Conservation (phyloP, 2,888 invertebrate species). For the Mylabris sibirica region DNA sequence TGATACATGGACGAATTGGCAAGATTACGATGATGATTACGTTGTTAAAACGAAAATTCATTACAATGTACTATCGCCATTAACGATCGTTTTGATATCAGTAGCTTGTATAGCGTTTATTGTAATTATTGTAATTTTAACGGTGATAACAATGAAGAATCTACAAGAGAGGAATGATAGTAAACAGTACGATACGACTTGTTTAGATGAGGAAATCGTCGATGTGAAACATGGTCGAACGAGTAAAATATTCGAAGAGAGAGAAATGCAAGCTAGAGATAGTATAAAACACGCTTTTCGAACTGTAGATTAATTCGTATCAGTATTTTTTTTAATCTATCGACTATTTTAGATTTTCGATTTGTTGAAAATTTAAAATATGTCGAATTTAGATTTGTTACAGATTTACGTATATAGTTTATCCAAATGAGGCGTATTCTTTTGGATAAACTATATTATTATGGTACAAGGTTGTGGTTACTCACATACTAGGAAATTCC, state of each 20-base stretch:
- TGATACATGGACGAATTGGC: constrained; percentile 68
- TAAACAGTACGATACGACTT: constrained; percentile 9
- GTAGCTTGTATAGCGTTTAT: constrained; percentile 51
- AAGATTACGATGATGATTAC: constrained; percentile 62
- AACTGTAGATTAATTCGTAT: constrained; percentile 37
- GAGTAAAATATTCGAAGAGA: constrained; percentile 45
- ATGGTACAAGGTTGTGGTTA: too few species aligned
- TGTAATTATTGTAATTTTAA: constrained; percentile 46
- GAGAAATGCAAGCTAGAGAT: constrained; percentile 45
- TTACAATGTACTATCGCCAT: constrained; percentile 48
- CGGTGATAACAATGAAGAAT: constrained; percentile 38
- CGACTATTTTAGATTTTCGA: constrained; percentile 3
- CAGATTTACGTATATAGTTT: too few species aligned
- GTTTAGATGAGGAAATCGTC: constrained; percentile 35
- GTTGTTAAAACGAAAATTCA: constrained; percentile 44
- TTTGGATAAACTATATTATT: too few species aligned
- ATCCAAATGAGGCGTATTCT: too few species aligned
- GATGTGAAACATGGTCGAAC: constrained; percentile 34
- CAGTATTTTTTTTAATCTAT: background rate
- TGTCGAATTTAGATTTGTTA: background rate
- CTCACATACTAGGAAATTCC: too few species aligned
- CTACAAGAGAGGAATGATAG: constrained; percentile 19
- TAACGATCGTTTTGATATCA: constrained; percentile 52
- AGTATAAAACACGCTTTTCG: constrained; percentile 45
- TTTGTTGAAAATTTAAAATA: background rate